Conservation (phyloP, 2,113 vertebrate genomes). For the Corythoichthys intestinalis region DNA sequence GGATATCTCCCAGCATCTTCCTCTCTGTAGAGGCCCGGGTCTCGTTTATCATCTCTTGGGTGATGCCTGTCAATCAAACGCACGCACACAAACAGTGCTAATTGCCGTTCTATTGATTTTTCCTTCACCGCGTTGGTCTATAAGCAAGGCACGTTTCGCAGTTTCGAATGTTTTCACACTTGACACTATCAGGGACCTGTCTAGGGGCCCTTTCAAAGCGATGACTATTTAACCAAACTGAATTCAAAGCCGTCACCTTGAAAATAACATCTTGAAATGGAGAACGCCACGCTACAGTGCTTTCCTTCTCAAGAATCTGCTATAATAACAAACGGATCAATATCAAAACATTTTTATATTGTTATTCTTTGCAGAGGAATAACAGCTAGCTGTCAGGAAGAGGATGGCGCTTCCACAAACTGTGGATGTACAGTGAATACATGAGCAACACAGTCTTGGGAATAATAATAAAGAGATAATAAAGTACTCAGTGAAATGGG, state of each 20-base stretch:
- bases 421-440: background rate
- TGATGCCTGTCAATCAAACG: constrained; percentile 81
- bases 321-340: background rate
- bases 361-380: background rate
- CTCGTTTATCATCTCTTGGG: constrained; percentile 96
- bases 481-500: background rate
- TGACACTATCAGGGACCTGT: background rate
- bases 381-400: background rate
- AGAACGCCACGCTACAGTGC: background rate
- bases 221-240: background rate
- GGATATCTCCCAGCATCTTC: constrained; percentile 88
- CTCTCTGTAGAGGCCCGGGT: constrained; percentile 87
- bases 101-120: background rate
- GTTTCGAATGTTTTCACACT: background rate
- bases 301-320: background rate
- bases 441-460: background rate
- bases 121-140: background rate
- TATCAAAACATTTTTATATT: background rate
- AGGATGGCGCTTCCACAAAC: background rate
- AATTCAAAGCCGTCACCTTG: background rate
- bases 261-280: background rate
- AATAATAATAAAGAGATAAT: too few relatives aligned
- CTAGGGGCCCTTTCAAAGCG: background rate
- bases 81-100: background rate
- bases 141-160: background rate